phyloP scores from a whole-genome alignment of 2,797 vertebrate species.

The Cephalopachus bancanus region DNA sequence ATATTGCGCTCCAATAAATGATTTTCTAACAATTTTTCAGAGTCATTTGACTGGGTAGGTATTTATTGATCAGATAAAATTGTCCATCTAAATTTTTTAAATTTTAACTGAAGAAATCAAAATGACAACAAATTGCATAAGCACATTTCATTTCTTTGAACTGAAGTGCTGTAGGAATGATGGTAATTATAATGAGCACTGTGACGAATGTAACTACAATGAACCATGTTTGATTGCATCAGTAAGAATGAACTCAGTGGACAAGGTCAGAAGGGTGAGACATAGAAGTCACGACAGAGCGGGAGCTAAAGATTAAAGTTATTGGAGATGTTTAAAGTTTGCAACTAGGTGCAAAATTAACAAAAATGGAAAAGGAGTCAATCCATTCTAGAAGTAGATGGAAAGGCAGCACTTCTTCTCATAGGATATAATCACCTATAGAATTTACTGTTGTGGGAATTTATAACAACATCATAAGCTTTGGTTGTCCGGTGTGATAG shows the following conservation, averaged over 20 bases:
- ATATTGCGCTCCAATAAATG: conserved; percentile 58
- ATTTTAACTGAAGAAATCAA: conserved; percentile 67
- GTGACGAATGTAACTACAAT: conserved; percentile 73
- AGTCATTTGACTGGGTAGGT: conserved; percentile 45
- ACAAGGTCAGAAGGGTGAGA: conserved; percentile 64
- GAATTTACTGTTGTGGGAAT: conserved; percentile 47
- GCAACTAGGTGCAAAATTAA: conserved; percentile 36
- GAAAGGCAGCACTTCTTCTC: background rate
- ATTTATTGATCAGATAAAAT: conserved; percentile 73
- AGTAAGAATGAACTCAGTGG: conserved; percentile 63
- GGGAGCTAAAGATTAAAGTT: conserved; percentile 39
- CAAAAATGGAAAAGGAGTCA: conserved; percentile 1
- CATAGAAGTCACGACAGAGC: background rate
- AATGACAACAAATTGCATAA: conserved; percentile 66
- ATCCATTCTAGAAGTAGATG: conserved; percentile 61
- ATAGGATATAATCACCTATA: conserved; percentile 42
- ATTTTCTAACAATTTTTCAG: conserved; percentile 46
- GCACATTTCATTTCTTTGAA: conserved; percentile 65
- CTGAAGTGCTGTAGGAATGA: conserved; percentile 70
- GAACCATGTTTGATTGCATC: conserved; percentile 77
- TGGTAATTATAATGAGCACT: conserved; percentile 78
- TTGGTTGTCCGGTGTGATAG: conserved; percentile 52
- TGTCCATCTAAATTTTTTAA: conserved; percentile 64
- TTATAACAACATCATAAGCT: conserved; percentile 38
- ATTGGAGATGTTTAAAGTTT: conserved; percentile 49